Evolutionary conservation across 2,113 vertebrate genomes (phyloP).

Genomic region (Eretmochelys imbricata): DNA sequence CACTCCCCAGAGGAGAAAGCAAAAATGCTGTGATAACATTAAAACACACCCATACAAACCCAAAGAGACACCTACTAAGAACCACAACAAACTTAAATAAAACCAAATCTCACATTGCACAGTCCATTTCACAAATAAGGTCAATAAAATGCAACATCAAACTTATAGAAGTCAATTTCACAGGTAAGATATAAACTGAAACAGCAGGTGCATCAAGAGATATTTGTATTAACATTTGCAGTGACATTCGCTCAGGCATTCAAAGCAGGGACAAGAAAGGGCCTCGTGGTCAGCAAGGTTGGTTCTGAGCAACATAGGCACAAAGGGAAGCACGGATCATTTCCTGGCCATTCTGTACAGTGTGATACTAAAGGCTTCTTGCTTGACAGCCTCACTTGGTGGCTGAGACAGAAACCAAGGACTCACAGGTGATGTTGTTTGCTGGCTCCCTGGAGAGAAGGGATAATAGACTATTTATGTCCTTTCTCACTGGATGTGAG

Average conservation of each 20-base stretch:
- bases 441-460: conserved; percentile 26
- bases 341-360: not conserved
- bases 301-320: not conserved
- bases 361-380: not conserved
- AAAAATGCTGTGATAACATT: not conserved
- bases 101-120: not conserved
- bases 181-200: not conserved
- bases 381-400: not conserved
- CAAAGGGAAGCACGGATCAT: not conserved
- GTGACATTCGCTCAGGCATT: not conserved
- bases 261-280: not conserved
- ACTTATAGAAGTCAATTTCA: not conserved
- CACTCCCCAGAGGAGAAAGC: fast-evolving
- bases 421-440: not conserved
- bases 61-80: not conserved
- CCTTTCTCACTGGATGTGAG: not conserved
- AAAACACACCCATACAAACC: not conserved
- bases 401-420: not conserved
- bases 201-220: not conserved
- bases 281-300: fast-evolving
- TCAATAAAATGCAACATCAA: not conserved
- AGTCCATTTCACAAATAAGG: not conserved
- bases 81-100: not conserved
- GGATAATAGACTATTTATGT: not conserved
- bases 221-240: not conserved